Evolutionary conservation across 2,888 invertebrate genomes (phyloP).

Genomic region (Diplolepis rosae): DNA sequence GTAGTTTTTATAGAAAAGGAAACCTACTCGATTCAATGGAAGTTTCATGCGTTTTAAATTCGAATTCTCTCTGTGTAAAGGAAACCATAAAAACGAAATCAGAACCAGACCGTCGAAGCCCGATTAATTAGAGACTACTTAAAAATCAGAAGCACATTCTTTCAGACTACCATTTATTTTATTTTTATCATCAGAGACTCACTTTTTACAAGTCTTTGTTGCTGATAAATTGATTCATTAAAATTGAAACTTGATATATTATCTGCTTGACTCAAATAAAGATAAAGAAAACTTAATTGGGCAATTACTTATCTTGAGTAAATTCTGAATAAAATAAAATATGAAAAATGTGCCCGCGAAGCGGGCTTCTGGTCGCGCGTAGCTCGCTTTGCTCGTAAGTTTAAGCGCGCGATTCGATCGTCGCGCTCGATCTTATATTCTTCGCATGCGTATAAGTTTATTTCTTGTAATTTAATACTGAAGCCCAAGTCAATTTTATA

Average conservation of each 20-base stretch:
- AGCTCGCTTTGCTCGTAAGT: too few relatives aligned
- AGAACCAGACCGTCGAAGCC: conserved; percentile 16
- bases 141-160: conserved; percentile 25
- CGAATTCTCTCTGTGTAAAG: background rate
- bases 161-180: conserved; percentile 13
- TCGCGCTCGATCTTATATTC: too few relatives aligned
- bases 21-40: background rate
- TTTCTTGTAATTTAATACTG: too few relatives aligned
- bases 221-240: conserved; percentile 18
- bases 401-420: too few relatives aligned
- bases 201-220: background rate
- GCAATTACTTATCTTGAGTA: too few relatives aligned
- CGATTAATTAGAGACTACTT: conserved; percentile 22
- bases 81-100: conserved; percentile 30
- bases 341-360: too few relatives aligned
- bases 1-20: background rate
- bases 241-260: background rate
- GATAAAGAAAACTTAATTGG: background rate
- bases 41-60: background rate
- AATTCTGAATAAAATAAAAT: too few relatives aligned
- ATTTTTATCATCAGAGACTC: conserved; percentile 1
- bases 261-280: background rate
- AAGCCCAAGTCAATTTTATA: too few relatives aligned
- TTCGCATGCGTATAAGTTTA: too few relatives aligned
- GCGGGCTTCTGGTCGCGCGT: too few relatives aligned